Evolutionary conservation across 2,888 invertebrate species (phyloP).

Genomic region (Rapana venosa): DNA sequence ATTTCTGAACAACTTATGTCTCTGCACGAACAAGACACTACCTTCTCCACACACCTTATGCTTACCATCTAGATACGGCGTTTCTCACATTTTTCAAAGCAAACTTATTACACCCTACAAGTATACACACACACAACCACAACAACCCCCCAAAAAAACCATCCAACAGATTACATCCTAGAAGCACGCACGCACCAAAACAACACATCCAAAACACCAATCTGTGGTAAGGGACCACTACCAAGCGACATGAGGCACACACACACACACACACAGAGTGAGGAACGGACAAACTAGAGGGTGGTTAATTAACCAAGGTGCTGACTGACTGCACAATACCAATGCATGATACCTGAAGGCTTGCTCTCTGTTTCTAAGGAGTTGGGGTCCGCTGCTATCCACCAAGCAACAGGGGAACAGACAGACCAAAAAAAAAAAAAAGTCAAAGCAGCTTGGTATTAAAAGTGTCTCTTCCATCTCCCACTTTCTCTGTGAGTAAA

Average conservation of each 20-base stretch:
- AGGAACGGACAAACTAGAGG: not conserved
- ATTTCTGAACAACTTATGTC: too few species aligned
- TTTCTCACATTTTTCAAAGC: too few species aligned
- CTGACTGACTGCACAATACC: not conserved
- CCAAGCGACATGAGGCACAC: not conserved
- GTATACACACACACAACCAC: not conserved
- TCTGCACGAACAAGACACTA: too few species aligned
- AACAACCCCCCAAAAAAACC: too few species aligned
- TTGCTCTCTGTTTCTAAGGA: conserved; percentile 31
- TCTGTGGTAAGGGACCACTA: not conserved
- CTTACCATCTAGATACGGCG: too few species aligned
- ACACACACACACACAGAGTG: not conserved
- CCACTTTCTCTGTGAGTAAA: too few species aligned
- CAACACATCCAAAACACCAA: not conserved
- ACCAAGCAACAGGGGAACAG: not conserved
- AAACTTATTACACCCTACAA: not conserved
- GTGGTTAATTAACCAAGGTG: not conserved
- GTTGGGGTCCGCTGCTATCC: conserved; percentile 9
- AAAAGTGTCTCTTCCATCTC: too few species aligned
- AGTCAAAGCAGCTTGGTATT: not conserved
- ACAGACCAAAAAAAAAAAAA: conserved; percentile 11
- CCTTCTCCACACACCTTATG: too few species aligned
- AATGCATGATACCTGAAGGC: conserved; percentile 16
- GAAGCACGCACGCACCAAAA: not conserved
- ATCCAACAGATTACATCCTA: not conserved